These are phyloP conservation scores for Drosophila neotestacea DNA, from an alignment of 2,888 invertebrate species.

Conservation along the genomic window DNA sequence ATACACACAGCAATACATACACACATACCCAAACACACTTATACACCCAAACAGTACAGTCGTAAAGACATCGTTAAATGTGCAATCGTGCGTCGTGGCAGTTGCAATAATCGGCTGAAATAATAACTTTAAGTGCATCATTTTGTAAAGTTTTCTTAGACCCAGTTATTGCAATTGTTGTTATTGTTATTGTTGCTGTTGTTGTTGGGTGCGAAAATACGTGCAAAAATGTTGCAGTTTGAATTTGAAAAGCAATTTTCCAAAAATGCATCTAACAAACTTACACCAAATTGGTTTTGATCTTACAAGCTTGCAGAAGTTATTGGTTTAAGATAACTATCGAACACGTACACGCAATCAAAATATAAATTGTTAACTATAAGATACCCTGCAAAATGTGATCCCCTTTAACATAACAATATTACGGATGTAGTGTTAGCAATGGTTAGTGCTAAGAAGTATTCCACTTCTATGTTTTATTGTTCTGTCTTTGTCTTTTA, in stretches of 20 bases:
- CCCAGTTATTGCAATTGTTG: slow-evolving; percentile 25
- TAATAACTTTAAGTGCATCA: slow-evolving; percentile 78
- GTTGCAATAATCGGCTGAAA: slow-evolving; percentile 73
- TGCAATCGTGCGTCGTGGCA: slow-evolving; percentile 74
- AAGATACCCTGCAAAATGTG: neutral
- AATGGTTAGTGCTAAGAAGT: no score
- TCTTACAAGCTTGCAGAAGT: slow-evolving; percentile 1
- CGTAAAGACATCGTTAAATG: slow-evolving; percentile 64
- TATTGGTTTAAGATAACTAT: neutral
- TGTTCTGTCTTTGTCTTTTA: no score
- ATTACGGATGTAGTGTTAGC: no score
- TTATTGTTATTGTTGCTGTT: slow-evolving; percentile 8
- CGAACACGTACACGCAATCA: slow-evolving; percentile 9
- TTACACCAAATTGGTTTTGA: slow-evolving; percentile 16
- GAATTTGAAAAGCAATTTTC: slow-evolving; percentile 41
- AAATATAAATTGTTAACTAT: neutral
- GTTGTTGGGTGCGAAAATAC: slow-evolving; percentile 39
- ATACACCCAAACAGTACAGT: no score
- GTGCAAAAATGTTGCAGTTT: slow-evolving; percentile 55
- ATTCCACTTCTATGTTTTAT: no score
- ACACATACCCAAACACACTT: neutral
- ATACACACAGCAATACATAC: slow-evolving; percentile 7
- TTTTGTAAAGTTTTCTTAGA: slow-evolving; percentile 61
- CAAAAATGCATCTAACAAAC: slow-evolving; percentile 39
- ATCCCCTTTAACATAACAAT: no score